phyloP scores from a whole-genome alignment of 2,113 vertebrate species.

The Tretioscincus oriximinensis region DNA sequence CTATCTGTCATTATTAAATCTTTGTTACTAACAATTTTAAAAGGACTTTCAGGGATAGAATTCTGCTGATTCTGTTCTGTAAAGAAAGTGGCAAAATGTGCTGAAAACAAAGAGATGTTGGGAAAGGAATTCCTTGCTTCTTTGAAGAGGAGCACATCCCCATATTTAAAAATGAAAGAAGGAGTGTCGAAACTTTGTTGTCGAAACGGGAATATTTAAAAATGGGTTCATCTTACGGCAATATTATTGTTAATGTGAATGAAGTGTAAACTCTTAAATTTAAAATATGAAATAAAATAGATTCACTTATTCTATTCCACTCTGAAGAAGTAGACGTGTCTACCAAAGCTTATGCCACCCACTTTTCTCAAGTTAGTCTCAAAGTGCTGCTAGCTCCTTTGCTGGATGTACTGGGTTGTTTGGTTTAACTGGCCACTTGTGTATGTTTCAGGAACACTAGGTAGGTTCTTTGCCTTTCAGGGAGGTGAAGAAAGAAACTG shows the following conservation, averaged over 20 bases:
- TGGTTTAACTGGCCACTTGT: too few relatives aligned
- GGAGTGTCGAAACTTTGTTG: neutral
- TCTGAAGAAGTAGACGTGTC: too few relatives aligned
- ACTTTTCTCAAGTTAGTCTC: too few relatives aligned
- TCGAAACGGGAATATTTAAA: neutral
- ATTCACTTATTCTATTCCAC: too few relatives aligned
- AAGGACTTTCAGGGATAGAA: conserved; percentile 58
- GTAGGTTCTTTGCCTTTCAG: too few relatives aligned
- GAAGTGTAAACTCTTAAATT: neutral
- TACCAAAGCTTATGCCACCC: too few relatives aligned
- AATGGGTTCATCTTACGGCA: neutral
- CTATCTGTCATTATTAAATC: conserved; percentile 47
- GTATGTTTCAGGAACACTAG: too few relatives aligned
- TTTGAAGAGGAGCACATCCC: neutral
- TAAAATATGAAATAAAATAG: neutral
- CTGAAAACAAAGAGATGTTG: neutral
- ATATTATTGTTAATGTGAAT: too few relatives aligned
- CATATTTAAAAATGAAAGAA: neutral
- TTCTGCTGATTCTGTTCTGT: conserved; percentile 8
- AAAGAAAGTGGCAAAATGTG: neutral
- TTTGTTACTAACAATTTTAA: conserved; percentile 39
- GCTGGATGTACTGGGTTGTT: too few relatives aligned
- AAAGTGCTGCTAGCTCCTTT: too few relatives aligned
- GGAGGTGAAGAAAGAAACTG: too few relatives aligned
- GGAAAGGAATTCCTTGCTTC: neutral